A percentile compares a stretch with the other conserved stretches of the same genome.
Conservation (phyloP, 2,113 vertebrate species). For the Tychaedon coryphoeus region DNA sequence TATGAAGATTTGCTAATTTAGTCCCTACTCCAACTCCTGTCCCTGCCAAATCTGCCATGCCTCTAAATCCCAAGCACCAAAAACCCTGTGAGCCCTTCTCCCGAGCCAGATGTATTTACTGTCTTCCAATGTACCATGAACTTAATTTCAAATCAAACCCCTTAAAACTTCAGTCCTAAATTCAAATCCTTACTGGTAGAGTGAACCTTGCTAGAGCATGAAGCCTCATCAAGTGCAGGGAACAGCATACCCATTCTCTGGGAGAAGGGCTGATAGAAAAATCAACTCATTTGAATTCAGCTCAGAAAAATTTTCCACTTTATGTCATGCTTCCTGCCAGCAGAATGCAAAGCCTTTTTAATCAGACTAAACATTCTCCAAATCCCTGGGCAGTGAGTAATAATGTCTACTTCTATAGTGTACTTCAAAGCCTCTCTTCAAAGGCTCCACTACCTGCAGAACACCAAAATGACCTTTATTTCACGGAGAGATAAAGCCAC, state of each 20-base stretch:
- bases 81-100: not conserved
- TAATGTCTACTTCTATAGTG: constrained; percentile 22
- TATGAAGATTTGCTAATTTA: not conserved
- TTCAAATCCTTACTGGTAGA: not conserved
- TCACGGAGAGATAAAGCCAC: not conserved
- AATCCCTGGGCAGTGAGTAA: constrained; percentile 48
- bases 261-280: constrained; percentile 17
- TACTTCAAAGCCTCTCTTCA: constrained; percentile 48
- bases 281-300: constrained; percentile 51
- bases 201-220: not conserved
- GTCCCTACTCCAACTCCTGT: not conserved
- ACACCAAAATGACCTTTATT: constrained; percentile 33
- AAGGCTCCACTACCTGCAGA: constrained; percentile 12
- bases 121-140: not conserved
- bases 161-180: not conserved
- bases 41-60: not conserved
- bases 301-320: constrained; percentile 45
- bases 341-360: constrained; percentile 52
- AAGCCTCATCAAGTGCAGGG: not conserved
- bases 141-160: not conserved
- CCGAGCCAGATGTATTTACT: not conserved
- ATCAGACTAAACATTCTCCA: constrained; percentile 47
- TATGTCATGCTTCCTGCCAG: constrained; percentile 38
- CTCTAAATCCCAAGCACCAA: not conserved
- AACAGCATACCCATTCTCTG: not conserved